phyloP scores from a whole-genome alignment of 2,797 vertebrate species.

The Rhinella marina region DNA sequence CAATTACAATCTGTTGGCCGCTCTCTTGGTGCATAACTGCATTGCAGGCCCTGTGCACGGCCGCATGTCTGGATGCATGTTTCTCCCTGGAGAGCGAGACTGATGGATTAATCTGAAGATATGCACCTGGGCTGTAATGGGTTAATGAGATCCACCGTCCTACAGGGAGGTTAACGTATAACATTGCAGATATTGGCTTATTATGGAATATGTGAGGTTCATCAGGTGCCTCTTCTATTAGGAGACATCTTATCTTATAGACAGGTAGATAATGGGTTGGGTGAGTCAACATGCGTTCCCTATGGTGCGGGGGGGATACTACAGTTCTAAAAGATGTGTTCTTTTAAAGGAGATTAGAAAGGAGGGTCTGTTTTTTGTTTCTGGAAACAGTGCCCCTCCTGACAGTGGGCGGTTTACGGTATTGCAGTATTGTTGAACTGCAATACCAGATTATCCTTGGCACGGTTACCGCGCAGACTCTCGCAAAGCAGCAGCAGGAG shows the following conservation, averaged over 20 bases:
- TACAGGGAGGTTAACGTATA: slow-evolving; percentile 6
- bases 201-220: background rate
- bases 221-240: background rate
- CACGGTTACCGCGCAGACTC: too few relatives aligned
- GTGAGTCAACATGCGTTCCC: too few relatives aligned
- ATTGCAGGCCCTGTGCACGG: too few relatives aligned
- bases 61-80: background rate
- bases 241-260: background rate
- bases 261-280: background rate
- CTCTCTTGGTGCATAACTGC: background rate
- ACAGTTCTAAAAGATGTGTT: background rate
- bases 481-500: too few relatives aligned
- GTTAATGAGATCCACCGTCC: background rate
- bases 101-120: background rate
- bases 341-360: background rate
- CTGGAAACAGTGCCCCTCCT: background rate
- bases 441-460: background rate
- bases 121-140: background rate
- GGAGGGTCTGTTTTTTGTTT: background rate
- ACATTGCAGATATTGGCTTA: background rate
- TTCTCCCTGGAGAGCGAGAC: background rate
- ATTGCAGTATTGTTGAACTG: background rate
- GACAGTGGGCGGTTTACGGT: background rate
- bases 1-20: background rate
- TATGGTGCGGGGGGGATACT: background rate